A percentile compares a stretch with the other conserved stretches of the same genome.
Conservation (phyloP, 1,140 invertebrate genomes). For the Euborellia annulipes region DNA sequence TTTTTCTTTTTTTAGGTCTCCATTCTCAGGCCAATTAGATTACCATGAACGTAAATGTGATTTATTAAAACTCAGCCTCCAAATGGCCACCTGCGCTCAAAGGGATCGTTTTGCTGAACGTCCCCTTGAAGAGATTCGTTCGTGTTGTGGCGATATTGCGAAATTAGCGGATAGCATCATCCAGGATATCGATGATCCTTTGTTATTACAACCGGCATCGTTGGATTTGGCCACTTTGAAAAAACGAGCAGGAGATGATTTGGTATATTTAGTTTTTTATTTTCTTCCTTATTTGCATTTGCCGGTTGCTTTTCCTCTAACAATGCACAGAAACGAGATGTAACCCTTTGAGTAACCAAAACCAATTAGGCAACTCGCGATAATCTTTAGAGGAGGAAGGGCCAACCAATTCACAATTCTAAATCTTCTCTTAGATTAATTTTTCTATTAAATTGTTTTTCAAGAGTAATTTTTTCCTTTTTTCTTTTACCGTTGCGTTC, state of each 20-base stretch:
- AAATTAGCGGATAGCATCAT: conserved; percentile 73
- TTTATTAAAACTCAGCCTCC: conserved; percentile 60
- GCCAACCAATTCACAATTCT: no score
- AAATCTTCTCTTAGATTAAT: no score
- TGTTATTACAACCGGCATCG: conserved; percentile 73
- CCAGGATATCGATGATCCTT: conserved; percentile 70
- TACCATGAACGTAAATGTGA: conserved; percentile 48
- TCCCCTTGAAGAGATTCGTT: conserved; percentile 53
- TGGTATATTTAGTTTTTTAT: no score
- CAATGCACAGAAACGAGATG: no score
- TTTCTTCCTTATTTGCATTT: no score
- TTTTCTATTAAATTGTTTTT: no score
- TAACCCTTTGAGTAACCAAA: no score
- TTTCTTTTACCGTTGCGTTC: no score
- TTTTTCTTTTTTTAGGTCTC: conserved; percentile 31
- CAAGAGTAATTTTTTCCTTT: no score
- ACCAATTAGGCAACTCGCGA: no score
- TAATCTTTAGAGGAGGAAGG: no score
- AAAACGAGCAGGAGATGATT: conserved; percentile 58
- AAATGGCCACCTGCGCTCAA: conserved; percentile 74
- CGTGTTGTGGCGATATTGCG: conserved; percentile 50
- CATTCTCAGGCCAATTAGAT: conserved; percentile 50
- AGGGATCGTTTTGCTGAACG: conserved; percentile 72
- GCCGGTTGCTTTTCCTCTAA: no score
- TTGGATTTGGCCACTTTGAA: conserved; percentile 74